A percentile compares a stretch with the other conserved stretches of the same genome.
Conservation (phyloP, 2,888 invertebrate genomes). For the Cheilosia grossa region DNA sequence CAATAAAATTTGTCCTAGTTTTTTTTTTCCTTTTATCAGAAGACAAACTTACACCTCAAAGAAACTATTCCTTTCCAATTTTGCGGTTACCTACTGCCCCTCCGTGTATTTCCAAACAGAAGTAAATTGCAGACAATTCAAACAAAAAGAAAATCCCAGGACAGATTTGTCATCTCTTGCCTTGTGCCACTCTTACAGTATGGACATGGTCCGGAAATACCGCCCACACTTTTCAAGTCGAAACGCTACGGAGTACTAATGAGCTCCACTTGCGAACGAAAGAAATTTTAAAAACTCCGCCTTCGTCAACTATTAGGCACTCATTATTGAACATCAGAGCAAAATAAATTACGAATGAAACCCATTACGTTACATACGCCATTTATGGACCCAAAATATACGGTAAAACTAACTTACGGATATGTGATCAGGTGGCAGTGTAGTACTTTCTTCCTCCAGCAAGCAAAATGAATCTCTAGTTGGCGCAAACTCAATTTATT, state of each 20-base stretch:
- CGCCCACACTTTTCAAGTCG: background rate
- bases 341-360: background rate
- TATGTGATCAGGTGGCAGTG: constrained; percentile 8
- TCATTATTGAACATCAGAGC: background rate
- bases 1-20: no score
- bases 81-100: no score
- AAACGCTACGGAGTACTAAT: background rate
- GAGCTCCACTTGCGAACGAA: background rate
- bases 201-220: background rate
- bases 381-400: constrained; percentile 12
- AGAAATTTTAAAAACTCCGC: background rate
- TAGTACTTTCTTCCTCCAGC: constrained; percentile 21
- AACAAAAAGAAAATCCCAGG: no score
- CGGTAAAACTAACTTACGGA: constrained; percentile 26
- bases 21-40: no score
- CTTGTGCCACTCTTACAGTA: background rate
- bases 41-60: no score
- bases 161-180: no score
- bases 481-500: background rate
- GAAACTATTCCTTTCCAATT: no score
- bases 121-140: no score
- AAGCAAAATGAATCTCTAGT: background rate
- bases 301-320: background rate
- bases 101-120: no score
- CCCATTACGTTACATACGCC: constrained; percentile 5